Evolutionary conservation across 2,113 vertebrate species (phyloP), one percentile per base, ranked within the genome.

Genomic region (Cisticola juncidis): DNA sequence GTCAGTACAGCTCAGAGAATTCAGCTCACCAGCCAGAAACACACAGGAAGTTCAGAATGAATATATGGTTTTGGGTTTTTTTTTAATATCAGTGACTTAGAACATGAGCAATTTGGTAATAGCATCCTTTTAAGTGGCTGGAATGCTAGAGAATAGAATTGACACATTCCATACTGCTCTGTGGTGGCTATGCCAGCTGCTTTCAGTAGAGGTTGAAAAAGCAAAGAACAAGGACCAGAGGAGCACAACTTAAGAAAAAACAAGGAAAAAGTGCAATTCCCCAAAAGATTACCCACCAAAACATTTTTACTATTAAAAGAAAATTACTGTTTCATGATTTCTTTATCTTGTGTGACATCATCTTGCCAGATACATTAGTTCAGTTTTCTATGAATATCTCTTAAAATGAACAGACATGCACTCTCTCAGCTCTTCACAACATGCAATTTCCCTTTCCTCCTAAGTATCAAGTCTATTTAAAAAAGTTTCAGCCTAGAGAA

Each of bases 401-500:
- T 64, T 68, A 56, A 81, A 85, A 74, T 53, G 58, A 82, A 58
- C 15, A 56, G 28, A 26, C 9, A 36, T 24, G 15, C 15, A 15
- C 50, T 33, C 8, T 71, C 31, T 58, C 40, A 47, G 26, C 29
- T 81, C 9, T 36, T 40, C 22, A 76, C 26, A 68, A 64, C 51
- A 51, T 26, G 57, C 22, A 38, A 42, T 62, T 74, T 84, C 20
- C 11, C 26, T 62, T 87, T 87, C 25, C 13, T 71, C 4, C 42
- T 64, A 87, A 64, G 36, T 35, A 89, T 74, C 33, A 60, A 89
- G 33, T 25, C 47, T 54, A 7, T 77, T 13, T 24, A 74, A 91
- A 72, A 92, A 94, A 94, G 60, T 94, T 92, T 91, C 65, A 84
- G 95, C 26, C 21, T 71, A 47, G 12, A 68, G 11, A 88, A 85